A percentile compares a stretch with the other conserved stretches of the same genome.
Conservation (phyloP, 2,888 invertebrate species). For the Strigamia maritima region DNA sequence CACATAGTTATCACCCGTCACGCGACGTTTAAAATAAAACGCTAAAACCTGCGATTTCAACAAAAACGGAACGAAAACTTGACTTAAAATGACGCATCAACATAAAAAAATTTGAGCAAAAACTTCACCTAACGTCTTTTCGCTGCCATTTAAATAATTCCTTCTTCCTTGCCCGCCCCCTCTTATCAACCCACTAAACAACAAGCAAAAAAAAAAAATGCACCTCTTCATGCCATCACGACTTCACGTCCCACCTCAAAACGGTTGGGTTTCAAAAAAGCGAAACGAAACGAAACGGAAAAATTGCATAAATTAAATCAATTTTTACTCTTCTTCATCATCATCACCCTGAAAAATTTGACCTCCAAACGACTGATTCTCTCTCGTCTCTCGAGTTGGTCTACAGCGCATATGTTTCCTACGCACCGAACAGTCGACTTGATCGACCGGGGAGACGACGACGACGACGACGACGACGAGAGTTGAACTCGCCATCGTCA, state of each 20-base stretch:
- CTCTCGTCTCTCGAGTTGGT: neutral
- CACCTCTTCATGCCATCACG: no score
- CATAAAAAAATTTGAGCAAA: neutral
- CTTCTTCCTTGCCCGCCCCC: neutral
- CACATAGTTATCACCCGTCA: neutral
- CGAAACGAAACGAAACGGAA: neutral
- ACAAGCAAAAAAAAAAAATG: neutral
- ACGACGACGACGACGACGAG: neutral
- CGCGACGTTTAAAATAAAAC: neutral
- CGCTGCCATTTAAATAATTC: neutral
- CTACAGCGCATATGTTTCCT: neutral
- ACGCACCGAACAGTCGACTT: conserved; percentile 29
- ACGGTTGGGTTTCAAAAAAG: neutral
- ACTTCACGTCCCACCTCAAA: neutral
- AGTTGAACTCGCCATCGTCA: neutral
- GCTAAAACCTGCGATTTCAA: neutral
- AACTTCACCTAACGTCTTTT: neutral
- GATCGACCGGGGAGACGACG: neutral
- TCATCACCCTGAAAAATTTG: conserved; percentile 22
- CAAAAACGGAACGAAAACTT: neutral
- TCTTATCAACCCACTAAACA: neutral
- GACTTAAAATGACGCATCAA: neutral
- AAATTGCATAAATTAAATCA: neutral
- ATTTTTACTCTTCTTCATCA: neutral
- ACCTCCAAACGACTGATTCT: neutral